Evolutionary conservation across 2,113 vertebrate species (phyloP).

Genomic region (Meles meles): DNA sequence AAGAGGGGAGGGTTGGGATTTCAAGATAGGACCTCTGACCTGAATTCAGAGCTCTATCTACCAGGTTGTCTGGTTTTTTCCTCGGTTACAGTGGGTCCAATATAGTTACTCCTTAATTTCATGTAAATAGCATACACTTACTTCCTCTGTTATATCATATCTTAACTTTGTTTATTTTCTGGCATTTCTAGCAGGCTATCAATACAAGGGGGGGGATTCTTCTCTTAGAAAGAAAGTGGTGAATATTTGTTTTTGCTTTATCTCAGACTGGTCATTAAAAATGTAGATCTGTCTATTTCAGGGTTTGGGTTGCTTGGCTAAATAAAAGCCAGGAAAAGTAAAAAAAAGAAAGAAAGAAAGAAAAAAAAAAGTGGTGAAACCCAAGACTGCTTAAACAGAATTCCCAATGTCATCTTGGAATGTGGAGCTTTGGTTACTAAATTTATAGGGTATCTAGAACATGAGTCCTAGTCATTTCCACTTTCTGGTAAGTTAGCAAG

Average conservation of each 20-base stretch:
- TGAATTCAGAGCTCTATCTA: not conserved
- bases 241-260: conserved; percentile 27
- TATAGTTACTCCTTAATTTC: not conserved
- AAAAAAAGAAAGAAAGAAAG: no score
- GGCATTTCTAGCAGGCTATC: not conserved
- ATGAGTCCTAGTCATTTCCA: not conserved
- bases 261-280: not conserved
- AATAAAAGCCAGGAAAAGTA: conserved; percentile 40
- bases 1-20: not conserved
- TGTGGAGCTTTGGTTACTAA: not conserved
- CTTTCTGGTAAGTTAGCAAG: not conserved
- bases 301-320: not conserved
- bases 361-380: not conserved
- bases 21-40: not conserved
- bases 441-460: not conserved
- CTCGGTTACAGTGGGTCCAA: not conserved
- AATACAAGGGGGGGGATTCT: not conserved
- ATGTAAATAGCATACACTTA: not conserved
- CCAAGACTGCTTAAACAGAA: not conserved
- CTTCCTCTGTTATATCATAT: not conserved
- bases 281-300: not conserved
- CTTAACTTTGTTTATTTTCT: conserved; percentile 3
- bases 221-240: not conserved
- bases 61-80: not conserved
- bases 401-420: not conserved